Base-by-base conservation (phyloP, 1,140 invertebrate species). In the Cheumatopsyche charites region DNA sequence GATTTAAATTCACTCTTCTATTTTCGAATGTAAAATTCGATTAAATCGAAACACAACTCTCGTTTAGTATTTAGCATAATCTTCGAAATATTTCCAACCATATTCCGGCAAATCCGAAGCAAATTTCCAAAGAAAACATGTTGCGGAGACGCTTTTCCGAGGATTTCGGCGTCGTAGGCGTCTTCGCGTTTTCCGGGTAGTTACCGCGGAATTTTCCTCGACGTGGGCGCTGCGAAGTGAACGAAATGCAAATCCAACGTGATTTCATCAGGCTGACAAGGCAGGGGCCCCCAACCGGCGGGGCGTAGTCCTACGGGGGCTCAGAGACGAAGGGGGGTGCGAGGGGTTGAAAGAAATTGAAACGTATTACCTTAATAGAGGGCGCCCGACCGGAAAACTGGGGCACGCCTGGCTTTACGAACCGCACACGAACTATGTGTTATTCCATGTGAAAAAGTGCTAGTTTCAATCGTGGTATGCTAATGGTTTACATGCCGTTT, bases 331-430 rank as follows among this genome's bases (percentile, higher is more conserved):
- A 41, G 47, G 25, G 49, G 55, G n/a, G n/a, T n/a, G n/a, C n/a
- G 45, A 36, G 62, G 62, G 68, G 17, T 17, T 52, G 25, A 68
- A 26, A 68, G 63, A 70, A 75, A 75, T 75, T 75, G 73, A 75
- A 75, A 75, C 73, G 73, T 75, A 75, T 75, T 75, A 75, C 73
- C 70, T 71, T 75, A 71, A 75, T 66, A 61, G 70, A 62, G 52
- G 43, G 73, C 62, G 62, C 66, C 70, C 73, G 70, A 25, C 73
- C 67, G 70, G 70, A 72, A 75, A 75, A 72, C 61, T 72, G 62
- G 70, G 26, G 47, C 23, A 66, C 43, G 49, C n/a, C n/a, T 19
- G 29, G 58, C 19, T 62, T 58, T 4, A 52, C 49, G 23, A 52
- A 52, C 49, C 55, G 55, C 19, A 25, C 23, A 58, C 55, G 21